Percentiles rank a stretch among this genome's conserved stretches.
These are phyloP conservation scores for Malurus splendens DNA, from an alignment of 2,797 vertebrate genomes.

Conservation along the genomic window DNA sequence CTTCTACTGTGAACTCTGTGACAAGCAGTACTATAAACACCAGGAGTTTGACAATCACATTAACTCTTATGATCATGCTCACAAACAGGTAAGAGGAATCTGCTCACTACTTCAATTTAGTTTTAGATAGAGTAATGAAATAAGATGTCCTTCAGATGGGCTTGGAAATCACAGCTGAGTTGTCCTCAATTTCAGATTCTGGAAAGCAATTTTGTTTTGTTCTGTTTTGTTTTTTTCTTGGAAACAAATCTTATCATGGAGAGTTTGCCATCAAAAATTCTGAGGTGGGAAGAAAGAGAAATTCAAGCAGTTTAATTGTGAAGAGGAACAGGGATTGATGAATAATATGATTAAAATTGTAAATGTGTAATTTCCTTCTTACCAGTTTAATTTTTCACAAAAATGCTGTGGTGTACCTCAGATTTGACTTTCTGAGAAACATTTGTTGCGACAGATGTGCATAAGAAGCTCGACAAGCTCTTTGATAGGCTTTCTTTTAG, in stretches of 20 bases:
- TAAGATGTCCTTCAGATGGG: neutral
- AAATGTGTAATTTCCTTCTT: neutral
- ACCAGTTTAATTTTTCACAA: neutral
- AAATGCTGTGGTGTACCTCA: neutral
- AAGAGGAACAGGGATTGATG: neutral
- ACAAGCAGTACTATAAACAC: conserved; percentile 95
- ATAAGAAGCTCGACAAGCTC: neutral
- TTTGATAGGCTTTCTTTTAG: neutral
- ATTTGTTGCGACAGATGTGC: neutral
- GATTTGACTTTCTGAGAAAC: neutral
- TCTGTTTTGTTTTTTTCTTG: neutral
- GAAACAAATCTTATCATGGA: rapidly evolving
- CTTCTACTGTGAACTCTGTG: conserved; percentile 94
- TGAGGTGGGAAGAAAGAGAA: neutral
- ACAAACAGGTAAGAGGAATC: conserved; percentile 87
- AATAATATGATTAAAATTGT: neutral
- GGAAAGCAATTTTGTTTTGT: neutral
- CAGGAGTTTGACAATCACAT: conserved; percentile 98
- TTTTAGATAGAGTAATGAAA: neutral
- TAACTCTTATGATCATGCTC: conserved; percentile 96
- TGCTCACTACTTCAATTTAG: neutral
- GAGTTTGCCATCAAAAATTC: neutral
- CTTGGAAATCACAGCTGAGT: neutral
- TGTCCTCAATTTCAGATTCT: neutral
- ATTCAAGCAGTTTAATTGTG: neutral